phyloP scores from a whole-genome alignment of 2,113 vertebrate species.

The Xenopus tropicalis region UCB_Xtro_10.0 CM004447.2:98333501-98334000 shows the following conservation, averaged over 20 bases:
- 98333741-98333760: constrained; percentile 24
- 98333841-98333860: constrained; percentile 22
- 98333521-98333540: too few species aligned
- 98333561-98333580: too few species aligned
- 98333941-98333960: neutral
- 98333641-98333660: neutral
- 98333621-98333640: neutral
- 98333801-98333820: constrained; percentile 20
- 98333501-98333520: too few species aligned
- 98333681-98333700: neutral
- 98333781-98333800: constrained; percentile 31
- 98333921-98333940: constrained; percentile 10
- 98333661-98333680: neutral
- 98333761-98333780: constrained; percentile 19
- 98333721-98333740: constrained; percentile 4
- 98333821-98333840: constrained; percentile 11
- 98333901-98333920: constrained; percentile 10
- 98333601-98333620: neutral
- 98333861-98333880: constrained; percentile 1
- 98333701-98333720: neutral
- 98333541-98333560: too few species aligned
- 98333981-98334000: constrained; percentile 41
- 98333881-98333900: constrained; percentile 17
- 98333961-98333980: constrained; percentile 29
- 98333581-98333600: too few species aligned